Evolutionary conservation across 1,140 invertebrate genomes (phyloP), one percentile per base, ranked within the genome.

Genomic region (Leucophenga varia): DNA sequence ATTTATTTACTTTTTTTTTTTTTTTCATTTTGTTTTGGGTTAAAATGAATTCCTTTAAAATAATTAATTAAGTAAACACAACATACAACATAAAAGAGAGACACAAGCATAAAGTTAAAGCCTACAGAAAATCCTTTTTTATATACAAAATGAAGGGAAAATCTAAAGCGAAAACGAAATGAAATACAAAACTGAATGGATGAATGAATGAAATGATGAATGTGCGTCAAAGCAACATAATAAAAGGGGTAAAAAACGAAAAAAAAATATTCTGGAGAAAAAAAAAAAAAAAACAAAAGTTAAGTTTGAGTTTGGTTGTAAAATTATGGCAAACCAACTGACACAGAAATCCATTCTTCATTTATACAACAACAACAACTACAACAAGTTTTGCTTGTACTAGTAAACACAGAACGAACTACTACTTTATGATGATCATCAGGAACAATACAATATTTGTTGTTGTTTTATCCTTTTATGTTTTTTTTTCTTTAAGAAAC

Each of bases 341-440:
- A 67, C 63, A 67, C 59, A 67, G 63, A 67, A 67, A 67, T 67
- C 63, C 59, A 67, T 67, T 67, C 67, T 67, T 67, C 63, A 67
- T 67, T 67, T 67, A n/a, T 14, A 34, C 13, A 34, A 34, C 31
- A 55, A 30, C 53, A n/a, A n/a, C n/a, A n/a, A n/a, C n/a, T n/a
- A n/a, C n/a, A n/a, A n/a, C n/a, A n/a, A n/a, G n/a, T n/a, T n/a
- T n/a, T n/a, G n/a, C n/a, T n/a, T n/a, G n/a, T n/a, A n/a, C n/a
- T n/a, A 63, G 59, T 54, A 57, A 59, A 47, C 57, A 55, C 39
- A 25, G n/a, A n/a, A n/a, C n/a, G n/a, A n/a, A n/a, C n/a, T n/a
- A n/a, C n/a, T n/a, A n/a, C n/a, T n/a, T n/a, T n/a, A n/a, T n/a
- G n/a, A n/a, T n/a, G n/a, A n/a, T n/a, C n/a, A n/a, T n/a, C n/a